A percentile compares a stretch with the other conserved stretches of the same genome.
Evolutionary conservation across 2,113 vertebrate genomes (phyloP).

Genomic region (Machaerirhynchus nigripectus): DNA sequence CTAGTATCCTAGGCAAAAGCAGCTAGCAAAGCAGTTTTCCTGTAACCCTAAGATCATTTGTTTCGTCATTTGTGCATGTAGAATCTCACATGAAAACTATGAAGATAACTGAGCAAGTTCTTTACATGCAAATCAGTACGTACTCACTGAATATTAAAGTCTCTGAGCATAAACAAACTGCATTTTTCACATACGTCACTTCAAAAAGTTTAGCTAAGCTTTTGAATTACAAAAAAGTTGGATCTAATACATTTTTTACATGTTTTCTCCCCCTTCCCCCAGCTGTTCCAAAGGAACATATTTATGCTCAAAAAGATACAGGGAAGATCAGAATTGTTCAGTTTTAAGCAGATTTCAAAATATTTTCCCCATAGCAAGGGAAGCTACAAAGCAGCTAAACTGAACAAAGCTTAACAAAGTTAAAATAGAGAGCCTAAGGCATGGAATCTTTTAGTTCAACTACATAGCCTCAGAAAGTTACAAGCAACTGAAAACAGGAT

Average conservation of each 20-base stretch:
- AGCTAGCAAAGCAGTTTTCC: neutral
- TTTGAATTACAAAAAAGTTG: neutral
- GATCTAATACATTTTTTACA: neutral
- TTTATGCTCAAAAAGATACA: neutral
- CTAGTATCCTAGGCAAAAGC: neutral
- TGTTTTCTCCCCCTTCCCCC: neutral
- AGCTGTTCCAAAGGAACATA: neutral
- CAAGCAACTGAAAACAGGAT: neutral
- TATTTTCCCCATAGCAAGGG: neutral
- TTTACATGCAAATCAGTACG: neutral
- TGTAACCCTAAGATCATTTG: neutral
- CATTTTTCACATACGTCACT: neutral
- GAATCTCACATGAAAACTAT: neutral
- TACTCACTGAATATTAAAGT: neutral
- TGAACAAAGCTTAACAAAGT: neutral
- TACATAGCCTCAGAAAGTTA: neutral
- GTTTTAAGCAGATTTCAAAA: neutral
- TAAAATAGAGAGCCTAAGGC: neutral
- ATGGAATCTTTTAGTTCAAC: neutral
- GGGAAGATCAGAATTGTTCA: neutral
- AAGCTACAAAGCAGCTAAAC: neutral
- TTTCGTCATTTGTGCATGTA: neutral
- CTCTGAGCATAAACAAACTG: neutral
- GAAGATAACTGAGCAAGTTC: neutral
- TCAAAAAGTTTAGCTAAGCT: neutral